A percentile compares a stretch with the other conserved stretches of the same genome.
These are phyloP conservation scores for Myotis myotis DNA, from an alignment of 2,797 vertebrate species.

Conservation along the genomic window DNA sequence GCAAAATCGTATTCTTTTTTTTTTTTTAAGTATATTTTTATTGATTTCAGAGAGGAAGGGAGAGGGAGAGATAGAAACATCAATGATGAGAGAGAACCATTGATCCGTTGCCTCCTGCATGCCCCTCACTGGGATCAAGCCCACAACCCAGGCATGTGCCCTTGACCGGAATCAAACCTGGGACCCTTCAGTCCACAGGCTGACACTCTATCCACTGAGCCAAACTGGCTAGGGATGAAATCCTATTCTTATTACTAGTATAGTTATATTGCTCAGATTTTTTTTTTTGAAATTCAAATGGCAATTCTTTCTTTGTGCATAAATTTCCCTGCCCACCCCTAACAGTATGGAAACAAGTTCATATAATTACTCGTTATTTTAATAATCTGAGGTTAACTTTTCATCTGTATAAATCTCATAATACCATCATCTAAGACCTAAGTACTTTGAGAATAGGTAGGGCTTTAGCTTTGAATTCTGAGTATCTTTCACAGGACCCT, in stretches of 20 bases:
- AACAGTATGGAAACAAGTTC: not conserved
- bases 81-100: too few species aligned
- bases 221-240: not conserved
- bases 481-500: conserved; percentile 17
- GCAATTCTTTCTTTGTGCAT: not conserved
- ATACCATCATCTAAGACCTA: not conserved
- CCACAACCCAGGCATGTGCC: too few species aligned
- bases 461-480: conserved; percentile 20
- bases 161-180: too few species aligned
- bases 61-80: too few species aligned
- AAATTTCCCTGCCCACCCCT: not conserved
- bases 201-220: too few species aligned
- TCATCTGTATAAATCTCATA: not conserved
- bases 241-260: not conserved
- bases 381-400: conserved; percentile 26
- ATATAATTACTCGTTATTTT: not conserved
- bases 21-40: too few species aligned
- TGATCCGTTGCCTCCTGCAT: too few species aligned
- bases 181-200: too few species aligned
- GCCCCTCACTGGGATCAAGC: too few species aligned
- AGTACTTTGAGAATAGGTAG: not conserved
- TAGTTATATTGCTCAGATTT: conserved; percentile 11
- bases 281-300: conserved; percentile 34
- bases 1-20: not conserved
- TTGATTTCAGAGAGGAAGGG: too few species aligned